Evolutionary conservation across 1,140 invertebrate genomes (phyloP), one percentile per base, ranked within the genome.

Genomic region (Cydia fagiglandana): DNA sequence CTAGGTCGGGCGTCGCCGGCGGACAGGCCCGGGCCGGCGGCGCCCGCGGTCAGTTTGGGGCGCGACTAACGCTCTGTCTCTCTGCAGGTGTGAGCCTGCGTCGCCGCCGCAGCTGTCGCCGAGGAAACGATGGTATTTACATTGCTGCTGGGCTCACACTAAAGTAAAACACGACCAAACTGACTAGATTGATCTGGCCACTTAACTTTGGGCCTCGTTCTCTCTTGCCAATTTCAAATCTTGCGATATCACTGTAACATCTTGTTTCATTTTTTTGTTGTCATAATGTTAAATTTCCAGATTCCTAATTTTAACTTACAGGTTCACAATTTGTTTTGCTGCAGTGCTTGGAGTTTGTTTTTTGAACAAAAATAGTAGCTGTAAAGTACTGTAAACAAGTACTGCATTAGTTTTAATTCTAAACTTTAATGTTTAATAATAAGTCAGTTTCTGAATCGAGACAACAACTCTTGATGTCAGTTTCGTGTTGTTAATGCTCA

Each of bases 91-190:
- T 93, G 92, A 93, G 91, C 90, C 91, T 91, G 93, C 91, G 91
- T 86, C 91, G 92, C 91, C 88, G 91, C 90, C 82, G 88, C 85
- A 79, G 89, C 88, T 78, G 89, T 88, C 91, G 88, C 92, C 89
- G 88, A 93, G 93, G 93, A 90, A 89, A 87, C 91, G 94, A 94
- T 94, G 94, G 94, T 94, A 94, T 94, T 94, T 94, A 94, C 94
- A 15, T 38, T 70, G 66, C 94, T 88, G 93, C 94, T 94, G 94
- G 93, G 93, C 93, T 94, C 93, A 93, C 93, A 94, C 94, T 92
- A 93, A 93, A 92, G 91, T 91, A 93, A 89, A 90, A 79, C 88
- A 89, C 88, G 88, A 92, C 91, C 90, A 93, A 93, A 93, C 92
- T 93, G 92, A 93, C 91, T 91, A 89, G 86, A 80, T 86, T 91